Evolutionary conservation across 2,113 vertebrate genomes (phyloP).

Genomic region (Pseudonaja textilis): DNA sequence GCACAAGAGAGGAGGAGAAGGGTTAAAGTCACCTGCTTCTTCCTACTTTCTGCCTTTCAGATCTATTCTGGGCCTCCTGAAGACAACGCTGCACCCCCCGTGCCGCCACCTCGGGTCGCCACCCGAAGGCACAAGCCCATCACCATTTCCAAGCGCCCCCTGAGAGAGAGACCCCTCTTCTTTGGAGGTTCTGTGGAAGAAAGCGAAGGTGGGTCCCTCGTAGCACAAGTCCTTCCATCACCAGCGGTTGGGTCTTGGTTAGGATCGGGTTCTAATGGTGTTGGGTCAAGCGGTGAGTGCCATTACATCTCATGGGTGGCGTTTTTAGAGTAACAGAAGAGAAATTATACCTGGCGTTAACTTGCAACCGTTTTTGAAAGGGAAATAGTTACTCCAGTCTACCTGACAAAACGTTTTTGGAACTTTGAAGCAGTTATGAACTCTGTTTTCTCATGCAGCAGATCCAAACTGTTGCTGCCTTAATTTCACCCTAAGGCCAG

Average conservation of each 20-base stretch:
- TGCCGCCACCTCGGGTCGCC: constrained; percentile 87
- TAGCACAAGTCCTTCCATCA: not conserved
- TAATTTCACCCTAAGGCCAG: not conserved
- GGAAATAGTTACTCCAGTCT: not conserved
- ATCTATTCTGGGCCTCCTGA: constrained; percentile 88
- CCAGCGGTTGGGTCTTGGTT: not conserved
- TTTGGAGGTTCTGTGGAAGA: constrained; percentile 72
- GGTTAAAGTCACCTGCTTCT: rapidly evolving
- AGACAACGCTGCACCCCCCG: constrained; percentile 79
- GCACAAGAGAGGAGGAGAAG: not conserved
- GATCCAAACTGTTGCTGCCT: not conserved
- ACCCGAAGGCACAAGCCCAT: constrained; percentile 91
- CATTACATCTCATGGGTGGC: not conserved
- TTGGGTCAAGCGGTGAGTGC: not conserved
- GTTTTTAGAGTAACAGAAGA: not conserved
- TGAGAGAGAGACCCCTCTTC: constrained; percentile 77
- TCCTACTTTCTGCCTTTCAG: constrained; percentile 63
- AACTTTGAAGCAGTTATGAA: not conserved
- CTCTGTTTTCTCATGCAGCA: not conserved
- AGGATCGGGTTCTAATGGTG: not conserved
- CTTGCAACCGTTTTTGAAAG: not conserved
- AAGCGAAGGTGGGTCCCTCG: constrained; percentile 73
- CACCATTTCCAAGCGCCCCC: constrained; percentile 92
- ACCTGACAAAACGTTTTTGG: not conserved
- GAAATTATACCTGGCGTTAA: not conserved